A percentile compares a stretch with the other conserved stretches of the same genome.
These are phyloP conservation scores for Tenrec ecaudatus DNA, from an alignment of 2,113 vertebrate genomes.

Conservation along the genomic window DNA sequence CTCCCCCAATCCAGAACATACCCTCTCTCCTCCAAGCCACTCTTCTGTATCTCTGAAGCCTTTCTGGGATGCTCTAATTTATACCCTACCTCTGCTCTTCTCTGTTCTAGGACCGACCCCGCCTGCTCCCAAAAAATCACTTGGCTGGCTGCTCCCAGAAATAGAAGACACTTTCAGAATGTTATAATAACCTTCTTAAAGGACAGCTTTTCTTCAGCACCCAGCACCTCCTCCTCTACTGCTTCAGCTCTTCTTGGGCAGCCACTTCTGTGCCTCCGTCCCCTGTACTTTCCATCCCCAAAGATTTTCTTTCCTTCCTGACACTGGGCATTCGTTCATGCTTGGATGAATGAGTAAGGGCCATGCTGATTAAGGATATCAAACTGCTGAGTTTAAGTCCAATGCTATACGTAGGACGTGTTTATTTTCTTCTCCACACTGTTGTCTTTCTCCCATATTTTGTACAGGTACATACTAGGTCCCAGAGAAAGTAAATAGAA, in stretches of 20 bases:
- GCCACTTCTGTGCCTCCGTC: background rate
- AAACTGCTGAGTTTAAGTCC: constrained; percentile 43
- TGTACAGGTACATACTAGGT: background rate
- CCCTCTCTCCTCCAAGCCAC: background rate
- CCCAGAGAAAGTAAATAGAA: constrained; percentile 34
- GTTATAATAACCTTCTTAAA: constrained; percentile 29
- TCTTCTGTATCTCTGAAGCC: background rate
- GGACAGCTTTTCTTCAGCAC: background rate
- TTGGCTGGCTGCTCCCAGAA: background rate
- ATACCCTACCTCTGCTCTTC: background rate
- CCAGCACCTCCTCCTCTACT: background rate
- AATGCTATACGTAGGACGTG: background rate
- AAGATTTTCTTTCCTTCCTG: constrained; percentile 29
- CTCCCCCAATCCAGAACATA: background rate
- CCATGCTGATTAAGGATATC: constrained; percentile 39
- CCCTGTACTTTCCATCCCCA: background rate
- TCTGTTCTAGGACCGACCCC: background rate
- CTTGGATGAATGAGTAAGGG: background rate
- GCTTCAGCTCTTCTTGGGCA: background rate
- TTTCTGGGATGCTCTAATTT: background rate
- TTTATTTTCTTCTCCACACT: constrained; percentile 11
- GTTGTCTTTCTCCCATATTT: background rate
- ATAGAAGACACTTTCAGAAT: background rate
- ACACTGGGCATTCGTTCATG: background rate
- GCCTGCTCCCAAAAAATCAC: background rate